These are phyloP conservation scores for Phenacoccus solenopsis DNA, from an alignment of 1,140 invertebrate genomes.

Conservation along the genomic window DNA sequence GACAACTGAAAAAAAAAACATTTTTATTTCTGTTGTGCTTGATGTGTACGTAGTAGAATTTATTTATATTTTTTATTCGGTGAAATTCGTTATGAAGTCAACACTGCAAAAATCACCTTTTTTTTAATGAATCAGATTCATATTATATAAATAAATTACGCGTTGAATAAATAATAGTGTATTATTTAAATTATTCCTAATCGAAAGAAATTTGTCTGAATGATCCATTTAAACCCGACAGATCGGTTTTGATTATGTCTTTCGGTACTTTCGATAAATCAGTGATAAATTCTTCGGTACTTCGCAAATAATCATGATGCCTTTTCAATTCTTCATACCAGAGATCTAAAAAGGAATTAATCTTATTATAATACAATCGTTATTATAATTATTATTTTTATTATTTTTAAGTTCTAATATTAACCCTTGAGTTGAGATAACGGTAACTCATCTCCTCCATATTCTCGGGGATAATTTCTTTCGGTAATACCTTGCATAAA, in stretches of 20 bases:
- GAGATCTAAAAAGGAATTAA: not conserved
- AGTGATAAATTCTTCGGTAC: not conserved
- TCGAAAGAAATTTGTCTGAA: slow-evolving; percentile 4
- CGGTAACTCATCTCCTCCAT: not conserved
- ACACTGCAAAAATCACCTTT: too few relatives aligned
- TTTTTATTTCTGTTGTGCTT: too few relatives aligned
- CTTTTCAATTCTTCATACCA: not conserved
- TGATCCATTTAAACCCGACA: not conserved
- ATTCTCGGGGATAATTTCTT: not conserved
- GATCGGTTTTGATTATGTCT: not conserved
- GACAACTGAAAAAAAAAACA: too few relatives aligned
- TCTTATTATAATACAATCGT: too few relatives aligned
- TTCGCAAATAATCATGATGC: not conserved
- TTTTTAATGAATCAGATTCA: too few relatives aligned
- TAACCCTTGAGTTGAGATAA: not conserved
- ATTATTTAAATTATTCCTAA: not conserved
- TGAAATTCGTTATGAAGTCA: not conserved
- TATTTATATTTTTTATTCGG: not conserved
- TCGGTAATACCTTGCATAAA: not conserved
- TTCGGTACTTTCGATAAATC: not conserved
- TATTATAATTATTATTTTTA: too few relatives aligned
- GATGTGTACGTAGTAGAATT: too few relatives aligned
- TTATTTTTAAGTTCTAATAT: not conserved
- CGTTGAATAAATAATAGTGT: not conserved
- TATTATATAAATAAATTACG: too few relatives aligned